These are phyloP conservation scores for Dicyrtomina minuta DNA, from an alignment of 2,888 invertebrate species.

Conservation along the genomic window DNA sequence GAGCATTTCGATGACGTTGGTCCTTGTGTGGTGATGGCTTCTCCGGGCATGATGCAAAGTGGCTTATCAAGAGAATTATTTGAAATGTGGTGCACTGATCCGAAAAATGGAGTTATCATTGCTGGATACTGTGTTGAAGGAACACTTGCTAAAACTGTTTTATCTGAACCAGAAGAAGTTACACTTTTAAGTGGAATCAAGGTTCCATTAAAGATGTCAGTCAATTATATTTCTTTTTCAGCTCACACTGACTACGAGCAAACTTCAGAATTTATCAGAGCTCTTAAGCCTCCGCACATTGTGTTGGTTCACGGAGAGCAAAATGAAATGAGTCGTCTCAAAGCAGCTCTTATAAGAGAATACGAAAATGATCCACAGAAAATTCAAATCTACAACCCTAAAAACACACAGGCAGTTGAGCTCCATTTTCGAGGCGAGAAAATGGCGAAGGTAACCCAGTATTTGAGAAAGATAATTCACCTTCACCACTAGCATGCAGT, in stretches of 20 bases:
- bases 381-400: conserved; percentile 91
- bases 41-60: conserved; percentile 99
- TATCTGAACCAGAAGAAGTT: conserved; percentile 97
- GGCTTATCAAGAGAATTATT: conserved; percentile 95
- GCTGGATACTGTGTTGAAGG: conserved; percentile 84
- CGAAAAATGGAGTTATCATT: conserved; percentile 82
- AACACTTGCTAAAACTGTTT: conserved; percentile 84
- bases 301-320: conserved; percentile 97
- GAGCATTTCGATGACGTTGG: conserved; percentile 99
- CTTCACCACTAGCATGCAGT: too few species aligned
- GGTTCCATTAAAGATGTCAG: conserved; percentile 92
- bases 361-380: conserved; percentile 80
- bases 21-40: conserved; percentile 99
- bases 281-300: conserved; percentile 92
- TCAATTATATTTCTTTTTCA: conserved; percentile 98
- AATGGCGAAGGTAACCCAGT: conserved; percentile 79
- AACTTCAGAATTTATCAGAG: conserved; percentile 94
- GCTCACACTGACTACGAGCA: conserved; percentile 98
- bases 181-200: conserved; percentile 93
- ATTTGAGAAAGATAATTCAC: too few species aligned
- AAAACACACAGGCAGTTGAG: conserved; percentile 90
- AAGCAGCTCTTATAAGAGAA: conserved; percentile 89
- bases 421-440: conserved; percentile 96
- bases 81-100: conserved; percentile 98
- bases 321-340: conserved; percentile 96